Base-by-base conservation (phyloP, 2,888 invertebrate species). In the Catocala nupta region DNA sequence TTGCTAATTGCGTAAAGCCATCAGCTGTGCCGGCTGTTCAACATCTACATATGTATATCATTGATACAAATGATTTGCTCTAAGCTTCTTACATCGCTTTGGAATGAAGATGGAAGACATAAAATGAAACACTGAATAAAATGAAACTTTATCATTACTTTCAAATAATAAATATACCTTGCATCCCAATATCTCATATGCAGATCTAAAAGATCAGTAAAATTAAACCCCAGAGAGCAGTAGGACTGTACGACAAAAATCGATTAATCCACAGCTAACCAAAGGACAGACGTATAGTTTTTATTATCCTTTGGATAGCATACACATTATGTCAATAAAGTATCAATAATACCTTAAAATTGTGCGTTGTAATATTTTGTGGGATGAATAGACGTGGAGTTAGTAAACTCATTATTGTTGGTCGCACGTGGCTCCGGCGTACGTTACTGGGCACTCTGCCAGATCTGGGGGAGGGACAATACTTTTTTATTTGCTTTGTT, bases 361-460 rank as follows among this genome's bases (percentile, higher is more conserved):
- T 64, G 63, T 58, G 50, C 50, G 47, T 51, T 61, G 55, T 48
- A 58, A 56, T 55, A 58, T 50, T 59, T 60, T 53, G 54, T 50
- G 60, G 70, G 77, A 78, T 80, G 77, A 80, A 81, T 80, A 75
- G 80, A 70, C 75, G 75, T 77, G 80, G 75, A 78, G 80, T 81
- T 80, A 71, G 74, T 81, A 80, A 81, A 81, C 77, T 83, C 78
- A 85, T 86, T 86, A 85, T 84, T 68, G 75, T 77, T 69, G 80
- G 80, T 67, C 73, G 82, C 86, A 85, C 84, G 82, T 84, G 84
- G 81, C 76, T 75, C 80, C 74, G 75, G 86, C 83, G 86, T 85
- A 84, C 74, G 78, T 77, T 78, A 72, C 71, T 74, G 81, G 89
- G 89, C 86, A 68, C 65, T 52, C 62, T 86, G 90, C 91, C 91